Percentiles rank a stretch among this genome's conserved stretches.
phyloP scores from a whole-genome alignment of 2,888 invertebrate genomes.

The Watsonalla binaria region DNA sequence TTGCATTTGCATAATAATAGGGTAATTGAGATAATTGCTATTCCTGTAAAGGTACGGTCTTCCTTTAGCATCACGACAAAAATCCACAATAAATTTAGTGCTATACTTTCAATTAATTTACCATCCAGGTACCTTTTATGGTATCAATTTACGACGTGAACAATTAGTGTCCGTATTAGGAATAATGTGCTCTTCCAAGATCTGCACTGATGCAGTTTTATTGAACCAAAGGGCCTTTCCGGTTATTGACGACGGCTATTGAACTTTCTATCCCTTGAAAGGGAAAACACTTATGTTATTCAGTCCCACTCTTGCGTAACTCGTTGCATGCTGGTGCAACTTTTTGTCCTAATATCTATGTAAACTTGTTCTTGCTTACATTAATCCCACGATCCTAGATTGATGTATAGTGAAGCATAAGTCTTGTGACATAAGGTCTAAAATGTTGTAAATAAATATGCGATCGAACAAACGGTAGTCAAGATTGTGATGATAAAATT shows the following conservation, averaged over 20 bases:
- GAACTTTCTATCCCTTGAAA: conserved; percentile 67
- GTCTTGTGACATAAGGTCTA: conserved; percentile 5
- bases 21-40: too few species aligned
- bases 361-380: conserved; percentile 30
- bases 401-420: conserved; percentile 11
- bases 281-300: conserved; percentile 60
- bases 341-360: conserved; percentile 57
- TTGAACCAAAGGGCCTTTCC: conserved; percentile 34
- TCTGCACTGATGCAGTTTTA: conserved; percentile 7
- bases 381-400: conserved; percentile 3
- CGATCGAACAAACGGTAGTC: background rate
- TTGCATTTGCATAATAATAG: too few species aligned
- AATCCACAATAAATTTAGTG: too few species aligned
- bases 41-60: too few species aligned
- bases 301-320: conserved; percentile 68
- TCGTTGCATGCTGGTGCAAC: conserved; percentile 46
- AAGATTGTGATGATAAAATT: background rate
- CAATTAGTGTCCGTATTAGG: background rate
- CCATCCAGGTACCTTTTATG: background rate
- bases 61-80: too few species aligned
- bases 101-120: background rate
- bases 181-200: conserved; percentile 1
- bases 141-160: background rate
- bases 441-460: background rate
- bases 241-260: conserved; percentile 46